phyloP scores from a whole-genome alignment of 1,140 invertebrate species.

The Manduca sexta region DNA sequence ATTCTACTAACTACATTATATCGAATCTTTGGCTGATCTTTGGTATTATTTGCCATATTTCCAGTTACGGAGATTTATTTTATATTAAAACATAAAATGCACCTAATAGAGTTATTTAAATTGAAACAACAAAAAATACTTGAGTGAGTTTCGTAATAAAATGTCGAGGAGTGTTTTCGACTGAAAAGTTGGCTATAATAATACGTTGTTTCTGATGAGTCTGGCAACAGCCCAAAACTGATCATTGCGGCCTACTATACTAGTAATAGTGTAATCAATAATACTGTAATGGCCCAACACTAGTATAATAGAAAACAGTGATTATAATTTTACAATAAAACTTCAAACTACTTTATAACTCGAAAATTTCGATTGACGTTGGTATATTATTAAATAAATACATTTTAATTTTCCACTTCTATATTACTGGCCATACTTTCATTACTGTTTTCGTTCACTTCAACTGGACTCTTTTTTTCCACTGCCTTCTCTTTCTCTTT shows the following conservation, averaged over 20 bases:
- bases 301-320: too few relatives aligned
- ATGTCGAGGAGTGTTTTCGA: too few relatives aligned
- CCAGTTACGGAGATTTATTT: not conserved
- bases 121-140: too few relatives aligned
- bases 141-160: too few relatives aligned
- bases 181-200: too few relatives aligned
- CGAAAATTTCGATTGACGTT: not conserved
- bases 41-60: slow-evolving; percentile 14
- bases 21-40: slow-evolving; percentile 30
- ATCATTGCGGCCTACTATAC: too few relatives aligned
- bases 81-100: too few relatives aligned
- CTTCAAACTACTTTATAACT: not conserved
- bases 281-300: too few relatives aligned
- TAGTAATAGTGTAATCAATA: too few relatives aligned
- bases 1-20: slow-evolving; percentile 34
- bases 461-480: slow-evolving; percentile 38
- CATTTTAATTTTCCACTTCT: slow-evolving; percentile 64
- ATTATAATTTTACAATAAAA: not conserved
- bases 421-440: slow-evolving; percentile 71
- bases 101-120: too few relatives aligned
- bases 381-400: not conserved
- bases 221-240: too few relatives aligned
- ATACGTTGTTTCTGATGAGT: too few relatives aligned
- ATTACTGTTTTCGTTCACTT: slow-evolving; percentile 64
- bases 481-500: slow-evolving; percentile 34